Evolutionary conservation across 2,113 vertebrate genomes (phyloP), one percentile per base, ranked within the genome.

Genomic region (Pachycephala philippinensis): DNA sequence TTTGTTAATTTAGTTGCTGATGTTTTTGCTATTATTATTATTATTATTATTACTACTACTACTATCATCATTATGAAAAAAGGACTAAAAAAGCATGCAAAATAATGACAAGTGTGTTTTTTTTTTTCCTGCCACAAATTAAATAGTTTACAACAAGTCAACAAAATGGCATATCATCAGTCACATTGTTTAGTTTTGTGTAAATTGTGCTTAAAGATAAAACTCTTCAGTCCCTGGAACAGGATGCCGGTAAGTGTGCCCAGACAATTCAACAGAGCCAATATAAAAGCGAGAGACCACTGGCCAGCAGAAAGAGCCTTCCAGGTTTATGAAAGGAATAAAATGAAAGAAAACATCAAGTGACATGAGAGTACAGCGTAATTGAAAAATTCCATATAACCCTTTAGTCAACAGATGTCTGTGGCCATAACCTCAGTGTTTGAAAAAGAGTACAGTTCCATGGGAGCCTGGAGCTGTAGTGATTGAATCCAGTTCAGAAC

Each of bases 201-300:
- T 91, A 95, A 94, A 88, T 21, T 60, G 24, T 17, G 4, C 81
- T 96, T 94, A 89, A 96, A 94, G 95, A 52, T 16, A 80, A 81
- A 96, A 59, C 1, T 64, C n/a, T 83, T 93, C 54, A 84, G 63
- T 75, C n/a, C 30, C 65, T 92, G 26, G 40, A 66, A 71, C 21
- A 95, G n/a, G 15, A 63, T 49, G 23, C 4, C 15, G 33, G 13
- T 54, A 44, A 79, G 20, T 72, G 47, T 92, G 77, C 33, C 84
- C 27, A 75, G 44, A 22, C 27, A 13, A 53, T 87, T 93, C 64
- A 82, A 30, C 64, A 80, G 50, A 70, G 35, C 49, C 31, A 61
- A 15, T 33, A 54, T 9, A 24, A 82, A 60, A 86, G 33, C 28
- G 72, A 91, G 82, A 74, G 28, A 84, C n/a, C 24, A 52, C 37